A percentile compares a stretch with the other conserved stretches of the same genome.
phyloP scores from a whole-genome alignment of 2,797 vertebrate species.

The Enteromius argenteus region DNA sequence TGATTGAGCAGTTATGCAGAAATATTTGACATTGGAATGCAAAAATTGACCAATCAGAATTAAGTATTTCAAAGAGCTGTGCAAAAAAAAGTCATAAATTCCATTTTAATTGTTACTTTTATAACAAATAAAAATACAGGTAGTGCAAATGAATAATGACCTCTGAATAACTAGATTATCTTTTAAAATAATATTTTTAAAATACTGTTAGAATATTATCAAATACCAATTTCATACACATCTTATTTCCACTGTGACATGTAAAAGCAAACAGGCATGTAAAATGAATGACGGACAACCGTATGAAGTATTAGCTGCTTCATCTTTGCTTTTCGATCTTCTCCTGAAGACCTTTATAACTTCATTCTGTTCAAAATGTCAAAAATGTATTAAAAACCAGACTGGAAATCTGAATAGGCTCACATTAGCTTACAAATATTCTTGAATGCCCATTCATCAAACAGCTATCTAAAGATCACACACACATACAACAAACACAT shows the following conservation, averaged over 20 bases:
- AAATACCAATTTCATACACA: background rate
- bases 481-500: constrained; percentile 47
- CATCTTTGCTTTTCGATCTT: background rate
- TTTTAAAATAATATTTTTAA: constrained; percentile 10
- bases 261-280: constrained; percentile 16
- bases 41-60: constrained; percentile 2
- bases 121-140: background rate
- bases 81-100: background rate
- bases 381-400: constrained; percentile 41
- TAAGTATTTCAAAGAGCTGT: background rate
- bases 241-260: constrained; percentile 17
- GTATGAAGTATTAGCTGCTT: constrained; percentile 4
- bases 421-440: constrained; percentile 41
- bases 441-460: constrained; percentile 24
- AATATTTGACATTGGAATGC: background rate
- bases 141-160: constrained; percentile 11
- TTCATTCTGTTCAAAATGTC: constrained; percentile 19
- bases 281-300: constrained; percentile 9
- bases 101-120: background rate
- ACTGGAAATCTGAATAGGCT: constrained; percentile 15
- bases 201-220: constrained; percentile 16
- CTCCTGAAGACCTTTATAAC: constrained; percentile 9
- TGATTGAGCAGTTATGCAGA: background rate
- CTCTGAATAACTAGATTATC: background rate
- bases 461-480: constrained; percentile 17